These are phyloP conservation scores for Dicranocentrus wangi DNA, from an alignment of 2,888 invertebrate species.

Conservation along the genomic window DNA sequence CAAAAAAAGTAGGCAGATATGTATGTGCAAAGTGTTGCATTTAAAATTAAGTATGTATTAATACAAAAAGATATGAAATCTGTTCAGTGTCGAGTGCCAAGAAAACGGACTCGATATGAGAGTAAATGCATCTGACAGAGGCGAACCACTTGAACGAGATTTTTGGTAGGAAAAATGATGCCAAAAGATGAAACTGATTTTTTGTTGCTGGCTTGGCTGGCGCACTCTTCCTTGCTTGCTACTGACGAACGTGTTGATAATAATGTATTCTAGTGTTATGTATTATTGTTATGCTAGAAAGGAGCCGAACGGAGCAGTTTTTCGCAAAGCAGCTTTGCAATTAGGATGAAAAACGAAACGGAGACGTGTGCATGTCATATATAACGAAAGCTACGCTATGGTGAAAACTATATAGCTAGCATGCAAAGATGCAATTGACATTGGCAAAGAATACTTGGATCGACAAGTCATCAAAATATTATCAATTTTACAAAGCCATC, in stretches of 20 bases:
- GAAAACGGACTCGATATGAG: neutral
- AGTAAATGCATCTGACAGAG: neutral
- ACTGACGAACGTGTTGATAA: constrained; percentile 39
- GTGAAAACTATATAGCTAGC: too few species aligned
- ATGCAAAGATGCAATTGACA: neutral
- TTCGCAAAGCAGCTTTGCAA: neutral
- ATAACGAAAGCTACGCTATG: neutral
- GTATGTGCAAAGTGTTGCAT: neutral
- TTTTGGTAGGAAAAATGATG: constrained; percentile 15
- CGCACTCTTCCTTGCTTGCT: constrained; percentile 11
- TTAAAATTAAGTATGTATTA: constrained; percentile 13
- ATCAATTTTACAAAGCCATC: constrained; percentile 1
- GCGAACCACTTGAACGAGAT: neutral
- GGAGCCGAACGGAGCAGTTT: neutral
- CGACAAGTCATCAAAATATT: constrained; percentile 15
- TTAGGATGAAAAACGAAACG: constrained; percentile 4
- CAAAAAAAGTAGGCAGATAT: neutral
- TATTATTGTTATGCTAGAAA: constrained; percentile 14
- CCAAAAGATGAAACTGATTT: constrained; percentile 35
- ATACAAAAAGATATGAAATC: neutral
- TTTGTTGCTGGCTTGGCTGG: constrained; percentile 10
- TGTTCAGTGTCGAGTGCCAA: constrained; percentile 2
- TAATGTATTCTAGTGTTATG: constrained; percentile 9
- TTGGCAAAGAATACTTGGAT: neutral
- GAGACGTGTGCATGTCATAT: neutral